phyloP scores from a whole-genome alignment of 2,113 vertebrate genomes.

The Rhinolophus ferrumequinum region DNA sequence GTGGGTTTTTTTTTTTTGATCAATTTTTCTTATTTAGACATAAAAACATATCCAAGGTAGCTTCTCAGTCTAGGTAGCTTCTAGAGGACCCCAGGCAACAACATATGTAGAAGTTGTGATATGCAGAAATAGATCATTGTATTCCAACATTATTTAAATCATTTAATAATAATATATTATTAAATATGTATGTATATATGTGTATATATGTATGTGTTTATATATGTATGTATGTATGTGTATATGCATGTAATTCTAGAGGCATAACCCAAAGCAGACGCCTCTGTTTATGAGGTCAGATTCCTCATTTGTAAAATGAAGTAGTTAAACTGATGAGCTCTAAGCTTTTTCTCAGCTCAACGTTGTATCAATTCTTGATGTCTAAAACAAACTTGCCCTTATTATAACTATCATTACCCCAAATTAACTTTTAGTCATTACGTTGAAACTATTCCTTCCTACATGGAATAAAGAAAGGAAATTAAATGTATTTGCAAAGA shows the following conservation, averaged over 20 bases:
- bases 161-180: neutral
- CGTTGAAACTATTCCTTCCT: neutral
- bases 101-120: neutral
- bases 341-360: neutral
- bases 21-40: neutral
- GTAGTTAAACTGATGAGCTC: neutral
- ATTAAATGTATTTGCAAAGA: slow-evolving; percentile 14
- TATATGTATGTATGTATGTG: no score
- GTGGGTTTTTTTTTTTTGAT: neutral
- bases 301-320: slow-evolving; percentile 38
- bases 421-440: slow-evolving; percentile 43
- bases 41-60: neutral
- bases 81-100: neutral
- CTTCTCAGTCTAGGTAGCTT: neutral
- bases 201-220: no score
- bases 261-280: neutral
- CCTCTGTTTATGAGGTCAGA: neutral
- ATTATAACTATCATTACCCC: slow-evolving; percentile 34
- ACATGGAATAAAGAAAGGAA: neutral
- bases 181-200: neutral
- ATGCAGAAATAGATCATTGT: neutral
- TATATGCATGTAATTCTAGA: neutral
- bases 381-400: slow-evolving; percentile 12
- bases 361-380: neutral
- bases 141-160: neutral